Evolutionary conservation across 2,888 invertebrate species (phyloP).

Genomic region (Platynereis dumerilii): DNA sequence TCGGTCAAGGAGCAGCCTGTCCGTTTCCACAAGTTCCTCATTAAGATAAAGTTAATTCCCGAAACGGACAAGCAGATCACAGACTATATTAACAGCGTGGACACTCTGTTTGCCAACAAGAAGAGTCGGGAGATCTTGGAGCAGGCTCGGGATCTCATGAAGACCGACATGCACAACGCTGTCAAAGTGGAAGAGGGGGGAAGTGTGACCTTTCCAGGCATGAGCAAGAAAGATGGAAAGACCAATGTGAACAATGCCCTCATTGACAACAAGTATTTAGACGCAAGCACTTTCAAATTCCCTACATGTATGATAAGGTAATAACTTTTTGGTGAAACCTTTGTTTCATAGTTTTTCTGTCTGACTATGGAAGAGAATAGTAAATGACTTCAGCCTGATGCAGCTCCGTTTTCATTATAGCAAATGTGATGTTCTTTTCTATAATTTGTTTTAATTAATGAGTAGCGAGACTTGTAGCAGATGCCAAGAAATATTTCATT

Average conservation of each 20-base stretch:
- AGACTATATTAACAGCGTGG: constrained; percentile 77
- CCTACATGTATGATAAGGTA: constrained; percentile 69
- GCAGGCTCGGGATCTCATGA: constrained; percentile 76
- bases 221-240: constrained; percentile 24
- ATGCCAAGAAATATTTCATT: too few species aligned
- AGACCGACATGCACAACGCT: constrained; percentile 79
- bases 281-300: constrained; percentile 62
- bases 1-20: constrained; percentile 72
- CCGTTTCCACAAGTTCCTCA: constrained; percentile 72
- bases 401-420: too few species aligned
- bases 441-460: too few species aligned
- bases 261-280: constrained; percentile 44
- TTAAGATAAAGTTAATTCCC: constrained; percentile 63
- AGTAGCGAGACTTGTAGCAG: too few species aligned
- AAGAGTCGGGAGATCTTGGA: constrained; percentile 76
- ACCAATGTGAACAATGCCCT: constrained; percentile 39
- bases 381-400: too few species aligned
- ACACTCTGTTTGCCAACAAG: constrained; percentile 78
- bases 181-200: constrained; percentile 53
- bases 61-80: constrained; percentile 66
- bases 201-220: constrained; percentile 37
- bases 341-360: too few species aligned
- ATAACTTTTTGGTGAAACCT: neutral
- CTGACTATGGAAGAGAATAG: too few species aligned
- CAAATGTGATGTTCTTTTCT: too few species aligned